Evolutionary conservation across 1,140 invertebrate genomes (phyloP).

Genomic region (Harpegnathos saltator): DNA sequence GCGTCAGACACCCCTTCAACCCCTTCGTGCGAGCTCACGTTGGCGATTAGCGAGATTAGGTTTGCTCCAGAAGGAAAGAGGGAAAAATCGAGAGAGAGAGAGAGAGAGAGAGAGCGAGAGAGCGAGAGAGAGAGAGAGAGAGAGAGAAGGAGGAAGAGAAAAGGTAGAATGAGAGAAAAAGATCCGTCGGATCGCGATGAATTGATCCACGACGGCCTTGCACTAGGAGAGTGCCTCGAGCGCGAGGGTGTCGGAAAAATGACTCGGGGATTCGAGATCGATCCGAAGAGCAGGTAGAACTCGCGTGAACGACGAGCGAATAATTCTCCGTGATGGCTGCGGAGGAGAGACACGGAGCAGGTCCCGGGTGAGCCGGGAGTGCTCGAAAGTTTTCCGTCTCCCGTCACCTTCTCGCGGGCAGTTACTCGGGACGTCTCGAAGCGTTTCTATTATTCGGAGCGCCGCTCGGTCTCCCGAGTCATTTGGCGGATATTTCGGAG

Average conservation of each 20-base stretch:
- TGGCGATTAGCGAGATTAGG: too few relatives aligned
- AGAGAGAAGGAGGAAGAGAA: neutral
- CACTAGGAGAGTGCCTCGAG: too few relatives aligned
- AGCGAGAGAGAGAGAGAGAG: neutral
- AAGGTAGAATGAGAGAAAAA: neutral
- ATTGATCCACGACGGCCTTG: neutral
- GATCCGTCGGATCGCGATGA: neutral
- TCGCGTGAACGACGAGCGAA: conserved; percentile 14
- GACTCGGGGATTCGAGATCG: conserved; percentile 1
- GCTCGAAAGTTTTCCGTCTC: conserved; percentile 46
- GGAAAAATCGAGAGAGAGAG: too few relatives aligned
- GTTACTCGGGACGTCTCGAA: conserved; percentile 43
- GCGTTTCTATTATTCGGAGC: conserved; percentile 51
- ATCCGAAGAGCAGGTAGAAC: neutral
- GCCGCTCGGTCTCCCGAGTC: conserved; percentile 38
- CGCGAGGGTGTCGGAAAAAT: neutral
- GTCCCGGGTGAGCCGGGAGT: conserved; percentile 45
- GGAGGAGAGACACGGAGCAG: conserved; percentile 6
- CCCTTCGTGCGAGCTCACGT: too few relatives aligned
- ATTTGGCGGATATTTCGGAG: conserved; percentile 30
- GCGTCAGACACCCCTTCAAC: too few relatives aligned
- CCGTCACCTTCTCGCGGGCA: conserved; percentile 30
- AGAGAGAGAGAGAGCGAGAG: neutral
- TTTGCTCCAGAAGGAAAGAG: too few relatives aligned
- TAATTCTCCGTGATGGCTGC: conserved; percentile 30